Evolutionary conservation across 35 echinoderm and acorn worm species (phyloP), one percentile per base, ranked within the genome.

Genomic region (Ophiothrix spiculata): DNA sequence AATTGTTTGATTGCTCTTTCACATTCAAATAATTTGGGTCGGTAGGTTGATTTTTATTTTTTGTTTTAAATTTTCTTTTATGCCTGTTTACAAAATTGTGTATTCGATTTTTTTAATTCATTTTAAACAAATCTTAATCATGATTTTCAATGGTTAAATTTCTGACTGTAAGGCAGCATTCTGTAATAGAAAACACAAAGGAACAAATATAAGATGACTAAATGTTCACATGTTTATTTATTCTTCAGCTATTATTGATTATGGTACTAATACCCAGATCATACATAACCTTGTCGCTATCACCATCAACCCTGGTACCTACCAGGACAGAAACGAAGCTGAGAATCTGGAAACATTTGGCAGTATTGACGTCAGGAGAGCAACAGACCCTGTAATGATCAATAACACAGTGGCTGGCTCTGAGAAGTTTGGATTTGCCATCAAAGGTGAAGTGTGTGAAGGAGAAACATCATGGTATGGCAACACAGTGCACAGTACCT

Each of bases 341-440:
- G 83, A 94, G 37, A 90, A 87, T 37, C 4, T 77, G 11, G 32
- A 45, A 0, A 87, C 83, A 84, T 39, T n/a, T 64, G 92, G 74
- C 17, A 84, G 87, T 14, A 90, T 94, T 75, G 83, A 90, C 35
- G 36, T 94, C 0, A 36, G 86, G 36, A 76, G 38, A 1, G 77
- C 92, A 28, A 41, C 38, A 25, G 37, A 87, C 19, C 75, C 64
- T 39, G 38, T 87, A 12, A 34, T 90, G 64, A 56, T 75, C 33
- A 89, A 94, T 35, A 94, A 94, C 81, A 79, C 88, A 3, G 88
- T 94, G 13, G 88, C 84, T 37, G 87, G 92, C 23, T 86, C 92
- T 0, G 92, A 94, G 78, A 86, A 45, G 42, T 37, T 86, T 19
- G 83, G 83, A 25, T 86, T 87, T 84, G 79, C 34, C 37, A 90